Evolutionary conservation across 2,888 invertebrate species (phyloP).

Genomic region (Helicoverpa assulta): DNA sequence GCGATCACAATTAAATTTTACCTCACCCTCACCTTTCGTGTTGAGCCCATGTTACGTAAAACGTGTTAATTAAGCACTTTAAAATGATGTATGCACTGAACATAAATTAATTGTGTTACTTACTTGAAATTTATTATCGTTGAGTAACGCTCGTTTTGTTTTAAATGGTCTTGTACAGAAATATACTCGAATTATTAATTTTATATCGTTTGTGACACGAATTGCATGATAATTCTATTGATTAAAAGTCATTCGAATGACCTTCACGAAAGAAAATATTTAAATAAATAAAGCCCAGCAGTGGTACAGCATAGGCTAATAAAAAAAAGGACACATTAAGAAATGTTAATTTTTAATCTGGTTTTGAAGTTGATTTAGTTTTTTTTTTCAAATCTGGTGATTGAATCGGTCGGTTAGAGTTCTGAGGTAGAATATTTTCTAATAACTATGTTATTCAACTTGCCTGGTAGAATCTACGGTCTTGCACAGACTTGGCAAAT

Average conservation of each 20-base stretch:
- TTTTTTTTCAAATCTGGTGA: neutral
- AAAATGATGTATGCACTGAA: slow-evolving; percentile 12
- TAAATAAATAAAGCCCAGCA: no score
- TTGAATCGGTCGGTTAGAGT: neutral
- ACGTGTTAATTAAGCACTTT: slow-evolving; percentile 13
- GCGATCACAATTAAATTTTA: slow-evolving; percentile 36
- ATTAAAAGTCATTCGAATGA: no score
- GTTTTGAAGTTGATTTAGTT: neutral
- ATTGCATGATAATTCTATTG: no score
- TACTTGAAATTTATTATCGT: neutral
- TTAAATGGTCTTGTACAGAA: neutral
- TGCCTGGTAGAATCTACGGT: slow-evolving; percentile 1
- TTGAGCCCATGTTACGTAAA: slow-evolving; percentile 16
- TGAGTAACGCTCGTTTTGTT: neutral
- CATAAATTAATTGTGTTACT: slow-evolving; percentile 9
- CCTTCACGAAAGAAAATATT: no score
- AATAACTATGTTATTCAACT: slow-evolving; percentile 1
- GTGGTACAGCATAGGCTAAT: no score
- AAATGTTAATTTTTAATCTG: neutral
- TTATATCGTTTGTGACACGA: no score
- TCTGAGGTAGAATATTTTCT: neutral
- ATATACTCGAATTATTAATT: no score
- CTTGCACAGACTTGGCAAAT: neutral
- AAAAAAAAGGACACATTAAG: neutral
- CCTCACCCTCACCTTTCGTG: slow-evolving; percentile 27